Evolutionary conservation across 2,888 invertebrate species (phyloP), one percentile per base, ranked within the genome.

Genomic region (Leptopilina syphax): DNA sequence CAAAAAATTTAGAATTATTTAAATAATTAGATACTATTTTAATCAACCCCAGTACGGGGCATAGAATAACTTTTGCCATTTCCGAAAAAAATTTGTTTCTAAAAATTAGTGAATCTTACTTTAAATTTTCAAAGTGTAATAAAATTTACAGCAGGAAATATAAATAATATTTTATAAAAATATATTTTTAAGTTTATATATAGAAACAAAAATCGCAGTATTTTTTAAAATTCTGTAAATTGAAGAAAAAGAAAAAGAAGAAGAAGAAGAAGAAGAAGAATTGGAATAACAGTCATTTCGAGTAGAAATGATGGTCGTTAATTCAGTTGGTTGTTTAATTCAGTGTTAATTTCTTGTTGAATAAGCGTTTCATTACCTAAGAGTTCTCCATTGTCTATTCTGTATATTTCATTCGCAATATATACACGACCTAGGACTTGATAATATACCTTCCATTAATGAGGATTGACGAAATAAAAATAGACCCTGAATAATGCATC

Each of bases 401-500:
- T 65, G 12, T 34, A 65, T 24, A 65, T 24, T 65, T 34, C 18
- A 65, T 65, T 65, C 34, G 65, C 65, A 65, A 13, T 34, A 65
- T 9, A 63, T 27, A 41, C 13, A 65, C 65, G 65, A 65, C 34
- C 65, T 34, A 41, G 65, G 65, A 65, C 65, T 65, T 65, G 27
- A 34, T 34, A 65, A 34, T 12, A 34, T 34, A 65, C 41, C 27
- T 27, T 27, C 34, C 34, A 65, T 34, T 65, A 65, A 65, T 65
- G 65, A 65, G 34, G 34, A 65, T 34, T 27, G 34, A 65, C 13
- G 41, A 65, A 65, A 65, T 65, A 65, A 65, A 65, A 65, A 65
- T 65, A 65, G 34, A 65, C 65, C 65, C 41, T 65, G 65, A 65
- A 65, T 65, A 65, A 65, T 65, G 65, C 4, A 65, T 65, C n/a